These are phyloP conservation scores for Elaeidobius kamerunicus DNA, from an alignment of 2,888 invertebrate species.

Conservation along the genomic window DNA sequence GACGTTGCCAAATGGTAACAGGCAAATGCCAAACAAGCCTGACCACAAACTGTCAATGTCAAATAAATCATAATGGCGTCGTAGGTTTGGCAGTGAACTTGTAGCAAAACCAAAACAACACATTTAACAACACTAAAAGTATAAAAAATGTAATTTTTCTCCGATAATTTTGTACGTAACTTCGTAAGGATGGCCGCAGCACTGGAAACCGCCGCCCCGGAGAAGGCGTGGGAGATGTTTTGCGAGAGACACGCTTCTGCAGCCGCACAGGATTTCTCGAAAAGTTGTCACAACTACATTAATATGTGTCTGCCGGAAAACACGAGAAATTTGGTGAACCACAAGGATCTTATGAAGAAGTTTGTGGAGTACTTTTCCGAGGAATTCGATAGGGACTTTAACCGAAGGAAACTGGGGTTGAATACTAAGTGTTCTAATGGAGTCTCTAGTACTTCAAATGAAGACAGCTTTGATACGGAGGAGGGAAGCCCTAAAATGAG, in stretches of 20 bases:
- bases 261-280: constrained; percentile 85
- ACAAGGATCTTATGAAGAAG: constrained; percentile 76
- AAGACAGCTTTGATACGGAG: constrained; percentile 67
- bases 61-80: constrained; percentile 19
- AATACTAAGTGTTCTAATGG: constrained; percentile 51
- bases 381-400: constrained; percentile 79
- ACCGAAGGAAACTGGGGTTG: constrained; percentile 52
- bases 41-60: too few relatives aligned
- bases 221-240: constrained; percentile 68
- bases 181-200: constrained; percentile 24
- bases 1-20: too few relatives aligned
- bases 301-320: constrained; percentile 67
- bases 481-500: constrained; percentile 75
- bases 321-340: constrained; percentile 63
- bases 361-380: constrained; percentile 82
- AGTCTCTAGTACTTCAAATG: constrained; percentile 35
- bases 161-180: neutral
- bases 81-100: constrained; percentile 7
- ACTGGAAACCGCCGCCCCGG: constrained; percentile 18
- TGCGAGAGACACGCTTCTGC: constrained; percentile 84
- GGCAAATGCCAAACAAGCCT: too few relatives aligned
- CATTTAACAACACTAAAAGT: constrained; percentile 1
- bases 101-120: constrained; percentile 18
- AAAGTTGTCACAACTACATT: constrained; percentile 77
- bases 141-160: constrained; percentile 21